Evolutionary conservation across 37 sponge, comb jelly and placozoan species (phyloP).

Genomic region (Hexactinellida sp.): DNA sequence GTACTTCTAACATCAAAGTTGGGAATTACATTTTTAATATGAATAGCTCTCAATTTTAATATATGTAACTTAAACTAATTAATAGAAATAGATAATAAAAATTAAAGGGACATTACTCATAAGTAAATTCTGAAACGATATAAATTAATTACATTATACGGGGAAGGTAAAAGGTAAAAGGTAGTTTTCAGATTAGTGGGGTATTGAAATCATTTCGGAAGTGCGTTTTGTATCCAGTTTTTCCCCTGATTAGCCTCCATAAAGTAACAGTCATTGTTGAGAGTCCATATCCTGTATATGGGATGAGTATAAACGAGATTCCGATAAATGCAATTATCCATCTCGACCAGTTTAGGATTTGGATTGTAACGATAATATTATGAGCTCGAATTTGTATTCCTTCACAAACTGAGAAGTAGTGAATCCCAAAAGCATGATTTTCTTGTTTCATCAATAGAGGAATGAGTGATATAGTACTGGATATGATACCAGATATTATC

Average conservation of each 20-base stretch:
- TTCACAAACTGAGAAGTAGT: background rate
- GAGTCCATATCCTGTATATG: background rate
- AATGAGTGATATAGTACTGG: background rate
- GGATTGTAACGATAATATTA: background rate
- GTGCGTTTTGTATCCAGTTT: background rate
- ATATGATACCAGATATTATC: background rate
- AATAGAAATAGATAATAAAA: too few relatives aligned
- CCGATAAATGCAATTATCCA: background rate
- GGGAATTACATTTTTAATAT: too few relatives aligned
- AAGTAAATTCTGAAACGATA: too few relatives aligned
- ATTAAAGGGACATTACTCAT: too few relatives aligned
- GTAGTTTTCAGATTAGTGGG: background rate
- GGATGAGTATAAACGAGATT: background rate
- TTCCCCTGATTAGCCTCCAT: background rate
- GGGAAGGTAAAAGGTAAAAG: too few relatives aligned
- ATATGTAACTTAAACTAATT: too few relatives aligned
- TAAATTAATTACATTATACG: too few relatives aligned
- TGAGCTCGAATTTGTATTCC: too few relatives aligned
- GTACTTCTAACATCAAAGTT: too few relatives aligned
- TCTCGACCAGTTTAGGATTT: background rate
- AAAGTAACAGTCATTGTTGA: background rate
- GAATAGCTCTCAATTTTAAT: too few relatives aligned
- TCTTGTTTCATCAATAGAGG: background rate
- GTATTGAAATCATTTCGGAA: background rate
- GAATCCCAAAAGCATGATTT: background rate